Conservation (phyloP, 2,113 vertebrate species). For the Psittacara wagleri region DNA sequence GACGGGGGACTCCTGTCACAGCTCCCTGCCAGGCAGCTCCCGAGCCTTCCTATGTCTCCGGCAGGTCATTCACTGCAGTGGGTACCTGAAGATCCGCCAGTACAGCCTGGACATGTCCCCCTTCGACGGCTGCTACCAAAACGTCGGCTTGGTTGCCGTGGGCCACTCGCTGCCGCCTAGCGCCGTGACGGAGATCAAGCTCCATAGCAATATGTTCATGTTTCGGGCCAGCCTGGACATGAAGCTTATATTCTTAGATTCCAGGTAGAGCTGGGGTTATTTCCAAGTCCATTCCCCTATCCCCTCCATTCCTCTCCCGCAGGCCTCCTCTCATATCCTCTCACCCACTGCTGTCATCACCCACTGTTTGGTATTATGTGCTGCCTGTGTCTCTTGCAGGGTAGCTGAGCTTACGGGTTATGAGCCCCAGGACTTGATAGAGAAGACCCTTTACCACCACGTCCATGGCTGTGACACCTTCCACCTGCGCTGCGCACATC, state of each 20-base stretch:
- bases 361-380: not conserved
- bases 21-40: not conserved
- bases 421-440: constrained; percentile 97
- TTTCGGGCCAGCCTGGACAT: constrained; percentile 97
- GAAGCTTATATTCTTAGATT: constrained; percentile 98
- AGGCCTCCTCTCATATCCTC: not conserved
- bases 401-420: constrained; percentile 97
- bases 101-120: constrained; percentile 98
- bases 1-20: not conserved
- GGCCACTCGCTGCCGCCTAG: constrained; percentile 95
- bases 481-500: constrained; percentile 94
- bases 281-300: not conserved
- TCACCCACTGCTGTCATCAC: not conserved
- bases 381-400: constrained; percentile 68
- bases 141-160: constrained; percentile 95
- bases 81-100: constrained; percentile 96
- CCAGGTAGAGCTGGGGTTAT: constrained; percentile 78
- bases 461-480: constrained; percentile 98
- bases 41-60: not conserved
- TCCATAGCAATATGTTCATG: constrained; percentile 99
- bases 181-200: constrained; percentile 95
- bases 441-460: constrained; percentile 98
- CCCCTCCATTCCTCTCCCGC: not conserved
- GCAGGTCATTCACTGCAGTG: constrained; percentile 97
- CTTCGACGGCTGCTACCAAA: constrained; percentile 97